A percentile compares a stretch with the other conserved stretches of the same genome.
Evolutionary conservation across 2,888 invertebrate species (phyloP).

Genomic region (Stenotaenia linearis): DNA sequence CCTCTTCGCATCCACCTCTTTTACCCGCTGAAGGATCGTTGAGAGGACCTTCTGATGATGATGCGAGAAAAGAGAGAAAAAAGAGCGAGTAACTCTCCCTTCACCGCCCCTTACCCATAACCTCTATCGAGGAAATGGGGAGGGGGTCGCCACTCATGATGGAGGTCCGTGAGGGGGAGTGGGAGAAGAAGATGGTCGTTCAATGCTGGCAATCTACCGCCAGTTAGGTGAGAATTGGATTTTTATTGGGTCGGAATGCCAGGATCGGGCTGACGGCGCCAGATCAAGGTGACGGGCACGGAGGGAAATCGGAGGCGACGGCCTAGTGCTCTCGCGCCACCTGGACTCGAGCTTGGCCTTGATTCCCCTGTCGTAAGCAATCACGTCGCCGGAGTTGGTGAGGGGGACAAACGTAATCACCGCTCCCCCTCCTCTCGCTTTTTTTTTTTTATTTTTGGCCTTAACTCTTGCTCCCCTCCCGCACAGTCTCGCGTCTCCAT

Average conservation of each 20-base stretch:
- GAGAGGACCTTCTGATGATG: constrained; percentile 9
- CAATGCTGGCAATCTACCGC: constrained; percentile 26
- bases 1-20: neutral
- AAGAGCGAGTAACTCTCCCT: neutral
- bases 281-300: constrained; percentile 29
- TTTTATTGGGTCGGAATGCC: constrained; percentile 27
- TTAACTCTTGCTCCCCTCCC: neutral
- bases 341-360: constrained; percentile 2
- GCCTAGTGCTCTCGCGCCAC: constrained; percentile 13
- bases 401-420: constrained; percentile 18
- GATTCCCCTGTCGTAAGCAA: constrained; percentile 23
- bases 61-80: neutral
- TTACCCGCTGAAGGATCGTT: constrained; percentile 2
- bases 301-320: constrained; percentile 29
- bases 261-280: constrained; percentile 14
- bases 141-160: constrained; percentile 2
- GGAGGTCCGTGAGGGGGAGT: neutral
- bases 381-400: constrained; percentile 12
- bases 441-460: neutral
- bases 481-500: neutral
- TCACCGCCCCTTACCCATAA: neutral
- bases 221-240: constrained; percentile 30
- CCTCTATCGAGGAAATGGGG: constrained; percentile 5
- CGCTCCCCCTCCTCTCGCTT: neutral
- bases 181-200: neutral